Evolutionary conservation across 2,113 vertebrate genomes (phyloP).

Genomic region (Gopherus flavomarginatus): DNA sequence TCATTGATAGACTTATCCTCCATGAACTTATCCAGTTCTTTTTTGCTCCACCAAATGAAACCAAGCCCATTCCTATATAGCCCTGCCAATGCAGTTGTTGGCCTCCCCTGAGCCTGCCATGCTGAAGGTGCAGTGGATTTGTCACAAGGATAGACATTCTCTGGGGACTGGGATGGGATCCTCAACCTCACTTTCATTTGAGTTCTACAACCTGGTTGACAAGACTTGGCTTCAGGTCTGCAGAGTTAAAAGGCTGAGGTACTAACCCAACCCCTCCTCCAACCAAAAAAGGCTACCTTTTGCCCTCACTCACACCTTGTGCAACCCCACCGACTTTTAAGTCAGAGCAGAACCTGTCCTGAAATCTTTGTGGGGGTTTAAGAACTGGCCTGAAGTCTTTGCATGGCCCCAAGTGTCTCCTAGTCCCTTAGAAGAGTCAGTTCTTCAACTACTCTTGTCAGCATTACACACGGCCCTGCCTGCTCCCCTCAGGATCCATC

Average conservation of each 20-base stretch:
- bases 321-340: background rate
- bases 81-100: background rate
- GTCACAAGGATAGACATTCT: background rate
- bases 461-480: background rate
- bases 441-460: background rate
- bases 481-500: background rate
- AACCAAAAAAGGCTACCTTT: background rate
- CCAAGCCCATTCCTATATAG: background rate
- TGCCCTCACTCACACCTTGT: background rate
- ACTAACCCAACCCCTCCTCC: background rate
- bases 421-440: background rate
- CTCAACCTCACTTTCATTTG: background rate
- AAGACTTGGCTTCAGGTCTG: background rate
- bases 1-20: too few species aligned
- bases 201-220: background rate
- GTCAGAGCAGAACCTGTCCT: background rate
- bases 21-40: background rate
- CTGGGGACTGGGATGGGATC: background rate
- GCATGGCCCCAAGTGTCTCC: background rate
- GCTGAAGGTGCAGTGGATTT: background rate
- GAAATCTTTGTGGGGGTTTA: background rate
- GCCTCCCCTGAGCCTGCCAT: background rate
- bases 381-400: background rate
- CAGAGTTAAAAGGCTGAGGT: background rate
- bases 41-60: background rate